Conservation (phyloP, 2,113 vertebrate species). For the Xiphophorus couchianus region DNA sequence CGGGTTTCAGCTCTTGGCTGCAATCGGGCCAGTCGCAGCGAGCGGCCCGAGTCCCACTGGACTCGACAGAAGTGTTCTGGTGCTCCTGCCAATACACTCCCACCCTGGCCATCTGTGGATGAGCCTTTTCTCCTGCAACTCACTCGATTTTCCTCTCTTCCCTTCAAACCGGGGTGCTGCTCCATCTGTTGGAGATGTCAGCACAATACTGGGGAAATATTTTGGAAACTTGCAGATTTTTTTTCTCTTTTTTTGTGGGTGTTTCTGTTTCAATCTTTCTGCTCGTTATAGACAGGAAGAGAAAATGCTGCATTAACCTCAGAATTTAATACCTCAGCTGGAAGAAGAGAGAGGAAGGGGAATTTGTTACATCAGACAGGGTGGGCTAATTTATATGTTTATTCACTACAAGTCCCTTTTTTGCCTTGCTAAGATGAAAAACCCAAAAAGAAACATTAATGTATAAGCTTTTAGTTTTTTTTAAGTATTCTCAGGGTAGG, state of each 20-base stretch:
- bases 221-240: constrained; percentile 23
- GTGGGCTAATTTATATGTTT: constrained; percentile 38
- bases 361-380: constrained; percentile 25
- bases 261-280: constrained; percentile 13
- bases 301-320: constrained; percentile 36
- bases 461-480: constrained; percentile 31
- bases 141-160: constrained; percentile 49
- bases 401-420: constrained; percentile 34
- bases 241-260: not conserved
- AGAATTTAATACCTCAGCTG: constrained; percentile 19
- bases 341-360: constrained; percentile 2
- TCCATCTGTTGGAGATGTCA: constrained; percentile 69
- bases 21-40: constrained; percentile 69
- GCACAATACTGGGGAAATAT: constrained; percentile 51
- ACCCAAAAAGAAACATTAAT: constrained; percentile 29
- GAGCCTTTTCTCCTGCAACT: constrained; percentile 70
- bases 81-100: constrained; percentile 78
- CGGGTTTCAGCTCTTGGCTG: constrained; percentile 73
- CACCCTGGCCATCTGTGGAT: constrained; percentile 81
- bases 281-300: constrained; percentile 19
- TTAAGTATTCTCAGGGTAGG: constrained; percentile 31
- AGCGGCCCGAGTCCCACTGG: constrained; percentile 75
- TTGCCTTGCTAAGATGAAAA: constrained; percentile 43
- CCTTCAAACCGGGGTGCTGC: constrained; percentile 46
- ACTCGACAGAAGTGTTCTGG: constrained; percentile 77